Base-by-base conservation (phyloP, 2,888 invertebrate genomes). In the Epinotia brunnichana region DNA sequence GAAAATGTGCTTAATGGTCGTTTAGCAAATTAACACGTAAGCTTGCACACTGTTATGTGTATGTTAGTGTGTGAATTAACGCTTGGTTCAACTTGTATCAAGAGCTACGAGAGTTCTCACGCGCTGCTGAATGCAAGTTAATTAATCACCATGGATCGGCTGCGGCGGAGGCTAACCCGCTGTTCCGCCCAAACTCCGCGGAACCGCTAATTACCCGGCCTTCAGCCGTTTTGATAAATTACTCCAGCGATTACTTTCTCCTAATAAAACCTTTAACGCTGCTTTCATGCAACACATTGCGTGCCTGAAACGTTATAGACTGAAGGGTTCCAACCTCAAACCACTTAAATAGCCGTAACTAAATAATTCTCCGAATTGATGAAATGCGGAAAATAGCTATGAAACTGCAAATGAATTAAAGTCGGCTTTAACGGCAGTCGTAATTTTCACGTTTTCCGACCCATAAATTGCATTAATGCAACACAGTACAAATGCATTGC, bases 401-500 rank as follows among this genome's bases (percentile, higher is more conserved):
- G 71, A 54, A 54, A 67, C 60, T 66, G 53, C 53, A 68, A 70
- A 66, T 61, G 56, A 62, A 67, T 67, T 72, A 62, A 67, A 68
- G 44, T 56, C 59, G 67, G 56, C 48, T 53, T 72, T 84, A 82
- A 82, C 82, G 79, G 78, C 75, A 77, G 81, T 80, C 75, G 80
- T 80, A 80, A 82, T 82, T 83, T 81, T 41, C 72, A 61, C 61
- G 57, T 74, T 74, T 77, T 74, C 73, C 64, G 73, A 77, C 74
- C 77, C 73, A 82, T 85, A 83, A 85, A 85, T 79, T 77, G 77
- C 75, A 76, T 80, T 79, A 81, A 82, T 83, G 82, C 82, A 85
- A 79, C 81, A 79, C 78, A 77, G 81, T 81, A 76, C 71, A 77
- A 77, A 73, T 74, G 73, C 75, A 74, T 70, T 75, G 62, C 64